A percentile compares a stretch with the other conserved stretches of the same genome.
These are phyloP conservation scores for Scylla paramamosain DNA, from an alignment of 1,140 invertebrate species.

Conservation along the genomic window DNA sequence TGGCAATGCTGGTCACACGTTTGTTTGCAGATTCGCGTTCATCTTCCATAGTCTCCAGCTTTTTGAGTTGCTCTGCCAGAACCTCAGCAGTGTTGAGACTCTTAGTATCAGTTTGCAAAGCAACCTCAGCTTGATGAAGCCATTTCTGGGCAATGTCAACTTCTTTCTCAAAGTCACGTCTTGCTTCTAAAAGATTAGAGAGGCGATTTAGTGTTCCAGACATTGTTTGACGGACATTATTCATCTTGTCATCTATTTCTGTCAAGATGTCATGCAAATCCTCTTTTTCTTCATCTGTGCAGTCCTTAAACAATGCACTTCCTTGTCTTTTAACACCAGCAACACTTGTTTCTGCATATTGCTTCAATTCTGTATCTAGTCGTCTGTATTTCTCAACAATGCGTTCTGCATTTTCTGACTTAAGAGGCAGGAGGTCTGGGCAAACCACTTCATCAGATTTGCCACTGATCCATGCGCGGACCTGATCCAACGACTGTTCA, in stretches of 20 bases:
- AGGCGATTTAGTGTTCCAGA: conserved; percentile 86
- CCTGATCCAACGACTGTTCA: conserved; percentile 88
- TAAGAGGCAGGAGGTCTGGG: conserved; percentile 85
- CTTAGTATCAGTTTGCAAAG: conserved; percentile 88
- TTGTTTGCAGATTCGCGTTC: conserved; percentile 87
- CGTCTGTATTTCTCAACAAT: conserved; percentile 88
- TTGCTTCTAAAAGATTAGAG: conserved; percentile 86
- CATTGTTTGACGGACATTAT: conserved; percentile 80
- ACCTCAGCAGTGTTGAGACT: conserved; percentile 87
- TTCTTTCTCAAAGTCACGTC: conserved; percentile 90
- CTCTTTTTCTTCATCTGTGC: conserved; percentile 85
- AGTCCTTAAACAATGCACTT: conserved; percentile 89
- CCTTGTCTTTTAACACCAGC: conserved; percentile 88
- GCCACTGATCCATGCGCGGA: conserved; percentile 88
- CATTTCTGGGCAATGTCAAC: conserved; percentile 90
- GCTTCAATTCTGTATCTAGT: conserved; percentile 87
- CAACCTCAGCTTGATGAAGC: conserved; percentile 93
- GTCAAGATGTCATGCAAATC: conserved; percentile 79
- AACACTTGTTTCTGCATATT: conserved; percentile 88
- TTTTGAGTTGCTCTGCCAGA: conserved; percentile 90
- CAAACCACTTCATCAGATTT: conserved; percentile 87
- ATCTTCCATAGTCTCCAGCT: conserved; percentile 88
- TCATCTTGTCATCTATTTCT: conserved; percentile 83
- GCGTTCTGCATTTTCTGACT: conserved; percentile 85
- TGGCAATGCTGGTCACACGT: conserved; percentile 87